Base-by-base conservation (phyloP, 2,888 invertebrate genomes). In the Bombylius major region DNA sequence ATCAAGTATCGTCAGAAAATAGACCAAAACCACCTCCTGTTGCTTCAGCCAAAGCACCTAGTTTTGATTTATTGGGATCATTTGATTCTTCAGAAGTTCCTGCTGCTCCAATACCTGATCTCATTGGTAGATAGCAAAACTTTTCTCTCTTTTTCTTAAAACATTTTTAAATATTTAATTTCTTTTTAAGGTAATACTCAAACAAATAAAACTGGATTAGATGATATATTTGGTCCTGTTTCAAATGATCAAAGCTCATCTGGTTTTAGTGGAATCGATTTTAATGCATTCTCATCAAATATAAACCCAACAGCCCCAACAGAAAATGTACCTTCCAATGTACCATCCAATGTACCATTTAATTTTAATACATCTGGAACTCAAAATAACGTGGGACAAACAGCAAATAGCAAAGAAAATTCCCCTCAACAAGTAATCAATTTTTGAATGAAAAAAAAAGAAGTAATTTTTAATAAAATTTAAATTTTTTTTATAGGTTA, bases 211-310 rank as follows among this genome's bases (percentile, higher is more conserved):
- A 60, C 63, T 9, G 75, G 74, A 56, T 72, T 79, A 58, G 85
- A 85, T 65, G 86, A 86, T 67, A 84, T 85, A 7, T 86, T 86
- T 66, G 84, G 82, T 53, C 69, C 78, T 12, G 65, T 76, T 13
- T 65, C 65, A 14, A 48, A 56, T 47, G 54, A 59, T 8, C 46
- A 47, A 36, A 51, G 56, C 53, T 56, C 60, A 59, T 36, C 4
- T 42, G 12, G 11, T 11, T 42, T 42, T 55, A 34, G 50, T 50
- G 39, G 46, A 33, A 60, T 69, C 50, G 63, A 67, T 53, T 66
- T 68, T 54, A 64, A 65, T 55, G 64, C 64, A 11, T 67, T 66
- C 58, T 53, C 60, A 13, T 50, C 60, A 31, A 52, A 62, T 23
- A 3, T 23, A 23, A 23, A 3, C 12, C 34, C 63, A 9, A 47